These are phyloP conservation scores for Corydoras maculifer DNA, from an alignment of 2,113 vertebrate genomes.

Conservation along the genomic window DNA sequence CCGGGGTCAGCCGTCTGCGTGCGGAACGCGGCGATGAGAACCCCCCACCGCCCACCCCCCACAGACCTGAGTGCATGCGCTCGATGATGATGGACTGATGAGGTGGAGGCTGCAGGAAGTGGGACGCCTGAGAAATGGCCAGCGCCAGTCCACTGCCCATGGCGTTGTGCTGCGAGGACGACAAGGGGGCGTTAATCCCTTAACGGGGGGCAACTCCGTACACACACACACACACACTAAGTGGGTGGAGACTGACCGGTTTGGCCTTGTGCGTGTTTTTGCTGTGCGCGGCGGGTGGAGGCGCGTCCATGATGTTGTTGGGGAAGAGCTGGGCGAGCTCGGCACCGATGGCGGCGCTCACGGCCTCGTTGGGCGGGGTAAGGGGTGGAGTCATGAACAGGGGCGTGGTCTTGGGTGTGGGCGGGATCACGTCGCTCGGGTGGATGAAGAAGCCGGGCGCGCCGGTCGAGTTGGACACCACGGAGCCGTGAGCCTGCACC, in stretches of 20 bases:
- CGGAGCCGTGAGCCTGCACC: conserved; percentile 83
- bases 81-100: conserved; percentile 99
- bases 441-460: conserved; percentile 97
- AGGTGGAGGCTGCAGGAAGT: conserved; percentile 96
- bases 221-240: background rate
- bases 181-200: background rate
- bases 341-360: conserved; percentile 90
- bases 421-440: conserved; percentile 95
- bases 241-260: conserved; percentile 67
- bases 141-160: conserved; percentile 89
- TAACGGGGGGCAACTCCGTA: no score
- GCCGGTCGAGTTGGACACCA: conserved; percentile 86
- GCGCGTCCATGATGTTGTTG: conserved; percentile 88
- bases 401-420: conserved; percentile 96
- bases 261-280: conserved; percentile 88
- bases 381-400: conserved; percentile 98
- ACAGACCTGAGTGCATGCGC: conserved; percentile 96
- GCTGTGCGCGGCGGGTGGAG: conserved; percentile 82
- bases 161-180: conserved; percentile 67
- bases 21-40: no score
- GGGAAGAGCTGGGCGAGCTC: conserved; percentile 96
- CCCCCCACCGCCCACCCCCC: no score
- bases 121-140: conserved; percentile 96
- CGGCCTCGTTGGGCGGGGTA: conserved; percentile 93
- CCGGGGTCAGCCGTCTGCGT: background rate